Evolutionary conservation across 2,797 vertebrate species (phyloP).

Genomic region (Euthynnus affinis): DNA sequence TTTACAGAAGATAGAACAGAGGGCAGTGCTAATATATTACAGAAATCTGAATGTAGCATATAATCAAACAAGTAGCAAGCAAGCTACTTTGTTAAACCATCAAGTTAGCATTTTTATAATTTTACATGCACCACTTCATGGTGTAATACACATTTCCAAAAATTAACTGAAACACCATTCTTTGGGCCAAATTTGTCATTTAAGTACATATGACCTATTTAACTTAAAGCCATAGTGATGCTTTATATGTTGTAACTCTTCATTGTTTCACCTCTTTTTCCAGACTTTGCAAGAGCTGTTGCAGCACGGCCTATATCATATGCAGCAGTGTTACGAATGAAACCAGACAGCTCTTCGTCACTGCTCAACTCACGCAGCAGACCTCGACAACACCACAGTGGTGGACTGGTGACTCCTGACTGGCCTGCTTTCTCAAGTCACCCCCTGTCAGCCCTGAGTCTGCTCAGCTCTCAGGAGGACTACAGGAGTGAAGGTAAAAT

Average conservation of each 20-base stretch:
- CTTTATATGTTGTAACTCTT: slow-evolving; percentile 1
- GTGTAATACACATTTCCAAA: neutral
- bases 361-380: slow-evolving; percentile 86
- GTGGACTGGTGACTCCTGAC: slow-evolving; percentile 80
- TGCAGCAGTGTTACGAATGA: slow-evolving; percentile 92
- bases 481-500: slow-evolving; percentile 90
- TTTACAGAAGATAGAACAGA: neutral
- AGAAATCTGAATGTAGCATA: neutral
- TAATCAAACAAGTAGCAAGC: neutral
- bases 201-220: neutral
- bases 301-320: slow-evolving; percentile 90
- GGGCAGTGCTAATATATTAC: neutral
- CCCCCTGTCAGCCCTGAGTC: slow-evolving; percentile 86
- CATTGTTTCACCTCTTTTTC: slow-evolving; percentile 10
- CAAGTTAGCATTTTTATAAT: neutral
- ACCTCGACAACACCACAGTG: slow-evolving; percentile 83
- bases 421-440: slow-evolving; percentile 88
- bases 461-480: slow-evolving; percentile 90
- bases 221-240: neutral
- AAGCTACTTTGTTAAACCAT: neutral
- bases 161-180: neutral
- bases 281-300: slow-evolving; percentile 89
- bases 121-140: neutral
- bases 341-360: slow-evolving; percentile 88
- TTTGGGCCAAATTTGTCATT: neutral